Evolutionary conservation across 1,140 invertebrate species (phyloP).

Genomic region (Ridgeia piscesae): DNA sequence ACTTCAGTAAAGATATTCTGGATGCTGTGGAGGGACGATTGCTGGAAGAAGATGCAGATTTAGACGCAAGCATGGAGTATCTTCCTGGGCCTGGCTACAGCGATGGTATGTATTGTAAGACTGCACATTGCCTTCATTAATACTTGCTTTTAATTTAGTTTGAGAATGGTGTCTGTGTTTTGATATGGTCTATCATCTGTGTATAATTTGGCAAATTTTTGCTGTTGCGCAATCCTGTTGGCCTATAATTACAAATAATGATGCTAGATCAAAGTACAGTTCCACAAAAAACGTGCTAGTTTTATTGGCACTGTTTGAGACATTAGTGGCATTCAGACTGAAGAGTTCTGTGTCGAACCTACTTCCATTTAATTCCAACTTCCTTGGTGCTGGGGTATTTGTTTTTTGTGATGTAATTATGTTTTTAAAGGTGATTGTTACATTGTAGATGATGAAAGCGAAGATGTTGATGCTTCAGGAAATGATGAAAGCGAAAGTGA

Average conservation of each 20-base stretch:
- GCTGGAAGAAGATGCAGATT: background rate
- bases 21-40: background rate
- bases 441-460: background rate
- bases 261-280: no score
- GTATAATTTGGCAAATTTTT: no score
- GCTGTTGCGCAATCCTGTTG: no score
- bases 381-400: background rate
- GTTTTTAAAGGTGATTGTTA: background rate
- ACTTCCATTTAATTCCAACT: background rate
- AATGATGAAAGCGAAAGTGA: slow-evolving; percentile 9
- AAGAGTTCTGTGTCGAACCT: background rate
- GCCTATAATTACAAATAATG: no score
- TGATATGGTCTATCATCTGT: no score
- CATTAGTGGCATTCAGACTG: background rate
- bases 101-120: background rate
- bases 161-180: background rate
- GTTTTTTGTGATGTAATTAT: background rate
- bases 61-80: background rate
- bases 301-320: no score
- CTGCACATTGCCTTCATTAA: background rate
- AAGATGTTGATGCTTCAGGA: background rate
- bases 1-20: background rate
- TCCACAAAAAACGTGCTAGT: no score
- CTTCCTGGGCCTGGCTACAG: background rate
- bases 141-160: background rate